Evolutionary conservation across 2,113 vertebrate genomes (phyloP).

Genomic region (Eolophus roseicapilla): DNA sequence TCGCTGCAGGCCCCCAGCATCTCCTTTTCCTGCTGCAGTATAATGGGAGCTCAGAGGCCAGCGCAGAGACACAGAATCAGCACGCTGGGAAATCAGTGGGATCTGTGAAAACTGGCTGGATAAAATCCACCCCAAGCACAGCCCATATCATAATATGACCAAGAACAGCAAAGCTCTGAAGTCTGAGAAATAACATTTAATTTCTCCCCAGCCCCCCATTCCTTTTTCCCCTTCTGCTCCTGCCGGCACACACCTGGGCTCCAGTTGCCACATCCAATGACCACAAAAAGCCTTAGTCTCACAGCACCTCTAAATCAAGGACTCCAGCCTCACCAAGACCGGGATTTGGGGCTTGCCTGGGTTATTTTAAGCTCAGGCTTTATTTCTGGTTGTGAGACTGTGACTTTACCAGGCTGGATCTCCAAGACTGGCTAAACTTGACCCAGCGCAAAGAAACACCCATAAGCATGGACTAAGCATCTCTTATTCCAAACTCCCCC

Average conservation of each 20-base stretch:
- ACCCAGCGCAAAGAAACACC: not conserved
- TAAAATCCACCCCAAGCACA: conserved; percentile 26
- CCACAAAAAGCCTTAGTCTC: not conserved
- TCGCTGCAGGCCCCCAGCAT: not conserved
- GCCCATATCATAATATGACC: not conserved
- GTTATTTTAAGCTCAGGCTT: not conserved
- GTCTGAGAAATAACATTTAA: conserved; percentile 7
- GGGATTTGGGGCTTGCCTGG: not conserved
- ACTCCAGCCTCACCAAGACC: not conserved
- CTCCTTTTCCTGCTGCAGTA: not conserved
- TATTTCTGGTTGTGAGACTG: not conserved
- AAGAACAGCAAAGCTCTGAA: not conserved
- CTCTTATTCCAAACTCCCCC: not conserved
- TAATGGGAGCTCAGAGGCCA: conserved; percentile 42
- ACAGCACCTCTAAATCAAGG: not conserved
- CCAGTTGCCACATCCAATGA: not conserved
- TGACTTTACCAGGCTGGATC: not conserved
- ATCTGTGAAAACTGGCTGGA: not conserved
- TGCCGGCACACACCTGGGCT: conserved; percentile 6
- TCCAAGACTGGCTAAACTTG: not conserved
- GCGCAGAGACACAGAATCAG: not conserved
- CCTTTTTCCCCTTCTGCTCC: not conserved
- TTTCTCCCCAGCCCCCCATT: not conserved
- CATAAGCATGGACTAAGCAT: conserved; percentile 30
- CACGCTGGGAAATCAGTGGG: conserved; percentile 39